These are phyloP conservation scores for Murina feae DNA, from an alignment of 2,113 vertebrate genomes.

Conservation along the genomic window DNA sequence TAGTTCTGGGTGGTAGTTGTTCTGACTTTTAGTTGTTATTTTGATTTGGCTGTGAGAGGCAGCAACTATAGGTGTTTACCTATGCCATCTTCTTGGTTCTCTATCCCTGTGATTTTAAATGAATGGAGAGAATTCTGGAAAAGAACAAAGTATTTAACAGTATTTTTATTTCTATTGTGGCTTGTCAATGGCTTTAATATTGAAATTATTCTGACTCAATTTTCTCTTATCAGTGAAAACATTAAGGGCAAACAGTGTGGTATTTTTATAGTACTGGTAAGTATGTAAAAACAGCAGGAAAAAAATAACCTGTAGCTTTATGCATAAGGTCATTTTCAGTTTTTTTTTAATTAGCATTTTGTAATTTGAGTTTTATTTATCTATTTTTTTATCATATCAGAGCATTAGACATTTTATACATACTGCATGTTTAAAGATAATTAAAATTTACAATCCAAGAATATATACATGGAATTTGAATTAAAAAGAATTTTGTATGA, in stretches of 20 bases:
- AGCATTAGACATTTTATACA: background rate
- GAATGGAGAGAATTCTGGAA: background rate
- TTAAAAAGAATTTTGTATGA: background rate
- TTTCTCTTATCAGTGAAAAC: background rate
- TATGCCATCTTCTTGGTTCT: too few species aligned
- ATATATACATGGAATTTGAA: background rate
- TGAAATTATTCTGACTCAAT: conserved; percentile 31
- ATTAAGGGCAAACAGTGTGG: background rate
- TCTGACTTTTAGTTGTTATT: too few species aligned
- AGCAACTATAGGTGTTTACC: too few species aligned
- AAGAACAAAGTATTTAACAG: conserved; percentile 23
- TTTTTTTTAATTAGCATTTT: background rate
- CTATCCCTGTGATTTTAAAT: conserved; percentile 26
- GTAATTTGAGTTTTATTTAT: background rate
- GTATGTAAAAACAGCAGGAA: background rate
- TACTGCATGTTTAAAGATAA: background rate
- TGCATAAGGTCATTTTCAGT: background rate
- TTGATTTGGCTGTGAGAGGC: too few species aligned
- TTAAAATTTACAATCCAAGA: background rate
- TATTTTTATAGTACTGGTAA: background rate
- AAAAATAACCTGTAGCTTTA: background rate
- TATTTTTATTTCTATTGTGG: background rate
- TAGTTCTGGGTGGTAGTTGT: too few species aligned
- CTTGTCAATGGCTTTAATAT: background rate
- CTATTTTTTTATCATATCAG: background rate